Evolutionary conservation across 2,797 vertebrate species (phyloP).

Genomic region (Synaphobranchus kaupii): DNA sequence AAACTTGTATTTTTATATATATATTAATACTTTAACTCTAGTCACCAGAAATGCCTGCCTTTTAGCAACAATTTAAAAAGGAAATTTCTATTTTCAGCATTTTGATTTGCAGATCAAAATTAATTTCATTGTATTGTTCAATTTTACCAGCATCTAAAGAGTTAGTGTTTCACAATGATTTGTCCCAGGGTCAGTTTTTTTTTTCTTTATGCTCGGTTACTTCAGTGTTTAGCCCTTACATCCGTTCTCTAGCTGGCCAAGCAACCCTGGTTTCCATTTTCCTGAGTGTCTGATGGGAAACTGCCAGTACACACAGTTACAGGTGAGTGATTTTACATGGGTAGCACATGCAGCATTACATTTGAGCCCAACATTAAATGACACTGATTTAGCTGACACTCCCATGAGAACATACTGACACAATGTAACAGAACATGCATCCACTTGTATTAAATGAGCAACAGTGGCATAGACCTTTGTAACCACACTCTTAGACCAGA

Average conservation of each 20-base stretch:
- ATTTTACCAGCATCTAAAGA: too few relatives aligned
- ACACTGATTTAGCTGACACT: not conserved
- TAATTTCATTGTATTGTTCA: too few relatives aligned
- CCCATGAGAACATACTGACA: not conserved
- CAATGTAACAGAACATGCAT: not conserved
- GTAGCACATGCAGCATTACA: not conserved
- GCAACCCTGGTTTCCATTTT: slow-evolving; percentile 88
- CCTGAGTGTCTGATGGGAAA: slow-evolving; percentile 92
- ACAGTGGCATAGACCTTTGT: too few relatives aligned
- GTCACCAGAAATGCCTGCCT: too few relatives aligned
- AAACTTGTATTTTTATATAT: too few relatives aligned
- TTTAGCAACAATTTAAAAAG: too few relatives aligned
- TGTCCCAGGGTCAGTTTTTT: not conserved
- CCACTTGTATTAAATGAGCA: not conserved
- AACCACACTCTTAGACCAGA: too few relatives aligned
- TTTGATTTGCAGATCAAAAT: too few relatives aligned
- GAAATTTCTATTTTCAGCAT: too few relatives aligned
- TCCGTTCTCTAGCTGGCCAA: slow-evolving; percentile 83
- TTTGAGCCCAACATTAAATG: not conserved
- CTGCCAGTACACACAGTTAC: slow-evolving; percentile 92
- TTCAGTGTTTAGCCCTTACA: slow-evolving; percentile 46
- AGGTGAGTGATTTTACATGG: slow-evolving; percentile 70
- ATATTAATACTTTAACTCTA: too few relatives aligned
- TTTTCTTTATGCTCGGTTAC: not conserved
- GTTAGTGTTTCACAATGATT: not conserved